These are phyloP conservation scores for Caenorhabditis becei DNA, from an alignment of 2,888 invertebrate species.

Conservation along the genomic window DNA sequence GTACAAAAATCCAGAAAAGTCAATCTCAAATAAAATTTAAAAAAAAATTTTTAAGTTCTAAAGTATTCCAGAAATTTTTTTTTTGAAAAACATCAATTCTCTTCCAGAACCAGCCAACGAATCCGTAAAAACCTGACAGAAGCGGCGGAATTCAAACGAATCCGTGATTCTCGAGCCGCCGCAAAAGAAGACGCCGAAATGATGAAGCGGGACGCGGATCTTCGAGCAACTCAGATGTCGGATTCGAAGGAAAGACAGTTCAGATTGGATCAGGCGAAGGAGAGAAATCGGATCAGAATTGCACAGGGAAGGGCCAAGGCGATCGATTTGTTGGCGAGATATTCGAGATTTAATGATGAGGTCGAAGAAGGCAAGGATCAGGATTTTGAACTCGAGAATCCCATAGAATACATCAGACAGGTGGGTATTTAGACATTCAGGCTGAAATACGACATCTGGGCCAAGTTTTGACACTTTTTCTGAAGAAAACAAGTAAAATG, in stretches of 20 bases:
- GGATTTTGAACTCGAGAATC: conserved; percentile 97
- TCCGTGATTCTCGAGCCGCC: conserved; percentile 84
- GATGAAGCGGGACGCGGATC: conserved; percentile 90
- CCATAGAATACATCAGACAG: conserved; percentile 94
- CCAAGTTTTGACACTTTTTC: too few relatives aligned
- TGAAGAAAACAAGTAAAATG: too few relatives aligned
- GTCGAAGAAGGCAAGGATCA: conserved; percentile 78
- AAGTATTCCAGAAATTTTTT: too few relatives aligned
- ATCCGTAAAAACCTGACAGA: conserved; percentile 85
- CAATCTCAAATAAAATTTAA: too few relatives aligned
- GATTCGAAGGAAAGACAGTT: conserved; percentile 97
- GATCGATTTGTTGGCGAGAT: conserved; percentile 94
- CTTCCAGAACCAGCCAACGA: conserved; percentile 67
- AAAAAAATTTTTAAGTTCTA: too few relatives aligned
- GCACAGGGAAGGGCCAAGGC: conserved; percentile 97
- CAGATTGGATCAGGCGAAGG: conserved; percentile 95
- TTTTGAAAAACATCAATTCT: too few relatives aligned
- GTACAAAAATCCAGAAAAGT: too few relatives aligned
- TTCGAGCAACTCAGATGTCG: conserved; percentile 95
- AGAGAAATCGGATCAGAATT: conserved; percentile 90
- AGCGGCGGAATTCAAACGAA: conserved; percentile 95
- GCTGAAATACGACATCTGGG: too few relatives aligned
- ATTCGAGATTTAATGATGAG: conserved; percentile 83
- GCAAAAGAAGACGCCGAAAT: conserved; percentile 83
- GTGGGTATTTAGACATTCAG: too few relatives aligned